These are phyloP conservation scores for Troides oblongomaculatus DNA, from an alignment of 2,888 invertebrate genomes.

Conservation along the genomic window DNA sequence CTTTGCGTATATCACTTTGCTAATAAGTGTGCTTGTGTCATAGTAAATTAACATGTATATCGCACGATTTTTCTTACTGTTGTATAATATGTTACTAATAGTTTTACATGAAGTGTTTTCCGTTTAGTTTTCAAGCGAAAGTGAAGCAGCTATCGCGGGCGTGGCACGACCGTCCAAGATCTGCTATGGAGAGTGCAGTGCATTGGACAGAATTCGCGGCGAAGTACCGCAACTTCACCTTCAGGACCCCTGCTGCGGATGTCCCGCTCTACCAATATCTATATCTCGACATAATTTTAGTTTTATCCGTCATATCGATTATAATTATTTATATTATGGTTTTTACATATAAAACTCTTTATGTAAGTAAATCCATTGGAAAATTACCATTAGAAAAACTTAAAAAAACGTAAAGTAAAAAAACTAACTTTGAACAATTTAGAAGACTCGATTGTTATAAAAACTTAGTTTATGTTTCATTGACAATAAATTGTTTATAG, in stretches of 20 bases:
- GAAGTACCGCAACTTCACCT: slow-evolving; percentile 62
- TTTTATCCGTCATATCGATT: slow-evolving; percentile 31
- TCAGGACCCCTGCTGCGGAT: slow-evolving; percentile 66
- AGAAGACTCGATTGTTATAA: neutral
- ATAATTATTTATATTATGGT: neutral
- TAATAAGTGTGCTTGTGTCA: too few species aligned
- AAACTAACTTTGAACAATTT: neutral
- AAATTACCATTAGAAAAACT: neutral
- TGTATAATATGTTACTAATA: too few species aligned
- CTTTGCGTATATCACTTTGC: too few species aligned
- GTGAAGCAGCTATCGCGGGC: slow-evolving; percentile 73
- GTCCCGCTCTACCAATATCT: slow-evolving; percentile 74
- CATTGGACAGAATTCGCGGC: slow-evolving; percentile 83
- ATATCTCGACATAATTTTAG: slow-evolving; percentile 56
- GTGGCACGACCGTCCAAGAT: slow-evolving; percentile 80
- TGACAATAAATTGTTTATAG: too few species aligned
- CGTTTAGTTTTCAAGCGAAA: slow-evolving; percentile 53
- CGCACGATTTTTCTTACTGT: too few species aligned
- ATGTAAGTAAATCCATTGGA: slow-evolving; percentile 9
- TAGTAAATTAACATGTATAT: too few species aligned
- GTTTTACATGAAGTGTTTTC: neutral
- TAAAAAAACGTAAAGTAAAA: neutral
- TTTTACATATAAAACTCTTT: neutral
- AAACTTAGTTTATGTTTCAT: too few species aligned
- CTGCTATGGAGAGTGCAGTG: slow-evolving; percentile 80